Conservation (phyloP, 1,140 invertebrate species). For the Saccostrea echinata region DNA sequence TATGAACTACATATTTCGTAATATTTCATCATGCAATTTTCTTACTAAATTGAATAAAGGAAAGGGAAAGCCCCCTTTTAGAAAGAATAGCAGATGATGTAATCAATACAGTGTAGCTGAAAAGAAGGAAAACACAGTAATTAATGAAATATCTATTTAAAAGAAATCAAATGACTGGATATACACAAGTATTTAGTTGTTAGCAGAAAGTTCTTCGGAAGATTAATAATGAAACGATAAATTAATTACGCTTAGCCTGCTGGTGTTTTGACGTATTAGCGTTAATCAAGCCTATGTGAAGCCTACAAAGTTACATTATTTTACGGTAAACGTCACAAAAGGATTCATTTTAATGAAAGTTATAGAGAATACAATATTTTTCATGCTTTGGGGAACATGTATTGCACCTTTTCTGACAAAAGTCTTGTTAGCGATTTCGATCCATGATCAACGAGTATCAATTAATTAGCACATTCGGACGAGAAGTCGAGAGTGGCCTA, state of each 20-base stretch:
- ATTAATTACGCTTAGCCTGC: background rate
- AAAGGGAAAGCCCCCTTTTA: too few relatives aligned
- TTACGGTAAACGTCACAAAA: background rate
- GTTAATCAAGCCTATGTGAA: conserved; percentile 10
- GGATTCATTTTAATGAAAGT: conserved; percentile 34
- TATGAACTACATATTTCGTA: too few relatives aligned
- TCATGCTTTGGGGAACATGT: conserved; percentile 19
- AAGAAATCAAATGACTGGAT: too few relatives aligned
- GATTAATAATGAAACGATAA: background rate
- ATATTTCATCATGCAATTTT: too few relatives aligned
- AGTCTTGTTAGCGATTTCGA: background rate
- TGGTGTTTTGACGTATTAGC: background rate
- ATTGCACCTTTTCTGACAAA: background rate
- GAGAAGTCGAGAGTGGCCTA: background rate
- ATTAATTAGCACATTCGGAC: conserved; percentile 19
- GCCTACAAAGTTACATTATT: background rate
- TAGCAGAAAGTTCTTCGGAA: too few relatives aligned
- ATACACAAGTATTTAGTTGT: too few relatives aligned
- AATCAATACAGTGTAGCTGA: too few relatives aligned
- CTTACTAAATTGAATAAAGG: too few relatives aligned
- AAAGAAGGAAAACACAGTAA: too few relatives aligned
- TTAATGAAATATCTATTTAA: too few relatives aligned
- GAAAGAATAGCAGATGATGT: too few relatives aligned
- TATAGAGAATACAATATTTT: background rate
- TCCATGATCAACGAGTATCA: background rate